Percentiles rank a stretch among this genome's conserved stretches.
These are phyloP conservation scores for Arvicanthis niloticus DNA, from an alignment of 2,113 vertebrate genomes.

Conservation along the genomic window DNA sequence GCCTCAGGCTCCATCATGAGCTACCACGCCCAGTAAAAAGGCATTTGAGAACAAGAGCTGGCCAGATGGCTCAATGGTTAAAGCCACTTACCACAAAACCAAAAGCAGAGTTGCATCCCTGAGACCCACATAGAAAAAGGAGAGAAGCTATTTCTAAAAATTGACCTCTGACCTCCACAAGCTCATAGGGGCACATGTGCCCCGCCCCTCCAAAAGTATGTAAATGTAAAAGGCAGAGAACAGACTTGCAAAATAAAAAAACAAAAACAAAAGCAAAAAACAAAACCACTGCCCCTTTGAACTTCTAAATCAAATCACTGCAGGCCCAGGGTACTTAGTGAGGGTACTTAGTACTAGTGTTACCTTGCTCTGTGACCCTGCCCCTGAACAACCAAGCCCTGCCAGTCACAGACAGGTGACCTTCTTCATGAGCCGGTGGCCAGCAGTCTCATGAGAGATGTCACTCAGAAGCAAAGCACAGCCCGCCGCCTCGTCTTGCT, in stretches of 20 bases:
- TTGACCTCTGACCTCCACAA: not conserved
- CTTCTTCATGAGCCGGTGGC: not conserved
- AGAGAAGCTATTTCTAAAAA: not conserved
- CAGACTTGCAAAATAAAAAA: not conserved
- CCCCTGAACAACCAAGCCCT: not conserved
- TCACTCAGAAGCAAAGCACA: conserved; percentile 26
- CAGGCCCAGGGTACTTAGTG: no score
- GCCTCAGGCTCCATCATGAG: not conserved
- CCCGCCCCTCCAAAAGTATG: not conserved
- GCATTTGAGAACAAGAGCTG: not conserved
- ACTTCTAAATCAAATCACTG: not conserved
- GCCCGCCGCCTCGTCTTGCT: not conserved
- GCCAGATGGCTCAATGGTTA: not conserved
- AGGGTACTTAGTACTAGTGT: not conserved
- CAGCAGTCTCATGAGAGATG: not conserved
- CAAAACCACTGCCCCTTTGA: not conserved
- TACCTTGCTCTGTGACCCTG: not conserved
- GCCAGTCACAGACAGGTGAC: not conserved
- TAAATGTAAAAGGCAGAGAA: not conserved
- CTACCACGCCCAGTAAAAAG: not conserved
- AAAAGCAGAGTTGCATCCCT: no score
- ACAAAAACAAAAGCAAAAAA: not conserved
- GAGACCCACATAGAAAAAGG: not conserved
- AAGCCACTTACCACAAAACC: not conserved
- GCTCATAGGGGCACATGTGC: not conserved